Evolutionary conservation across 2,797 vertebrate genomes (phyloP), one percentile per base, ranked within the genome.

Genomic region (Glossophaga mutica): DNA sequence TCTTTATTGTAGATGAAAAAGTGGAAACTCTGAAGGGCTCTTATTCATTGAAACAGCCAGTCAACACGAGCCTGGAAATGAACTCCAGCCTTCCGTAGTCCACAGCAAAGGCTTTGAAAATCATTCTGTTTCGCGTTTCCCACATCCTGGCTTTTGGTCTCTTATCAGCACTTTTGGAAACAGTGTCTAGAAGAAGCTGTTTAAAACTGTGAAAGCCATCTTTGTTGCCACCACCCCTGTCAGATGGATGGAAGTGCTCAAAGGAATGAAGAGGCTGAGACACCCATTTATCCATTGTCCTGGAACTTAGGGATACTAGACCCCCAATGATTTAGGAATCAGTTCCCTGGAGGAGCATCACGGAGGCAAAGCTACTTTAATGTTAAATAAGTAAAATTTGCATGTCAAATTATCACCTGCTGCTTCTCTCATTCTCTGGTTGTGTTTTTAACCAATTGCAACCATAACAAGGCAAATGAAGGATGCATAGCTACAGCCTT

Each of bases 291-390:
- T 78, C 88, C 74, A 59, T 34, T 94, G 46, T 68, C 70, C 5
- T 5, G 82, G 67, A 91, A 79, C 37, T 71, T 65, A 92, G 83
- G 46, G 46, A 4, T 95, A 52, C 95, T 84, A 76, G 68, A 89
- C 68, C 39, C 14, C 26, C 44, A n/a, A 71, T 59, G 68, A 76
- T 93, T n/a, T 92, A 78, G 50, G 90, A 95, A 97, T 91, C 89
- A 95, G 88, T 93, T 91, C 77, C 73, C 44, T 74, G 81, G 74
- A 89, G 96, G 52, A 70, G 18, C 62, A 77, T 92, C 42, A 87
- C 84, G 95, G 95, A 93, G 55, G 93, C 88, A 95, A 96, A 96
- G 67, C 74, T 90, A 86, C 18, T 92, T 97, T 89, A 90, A 77
- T 59, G 32, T 95, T 68, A 91, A 93, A 90, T 55, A 89, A 91